A percentile compares a stretch with the other conserved stretches of the same genome.
Conservation (phyloP, 2,888 invertebrate genomes). For the Cataglyphis altisquamis region DNA sequence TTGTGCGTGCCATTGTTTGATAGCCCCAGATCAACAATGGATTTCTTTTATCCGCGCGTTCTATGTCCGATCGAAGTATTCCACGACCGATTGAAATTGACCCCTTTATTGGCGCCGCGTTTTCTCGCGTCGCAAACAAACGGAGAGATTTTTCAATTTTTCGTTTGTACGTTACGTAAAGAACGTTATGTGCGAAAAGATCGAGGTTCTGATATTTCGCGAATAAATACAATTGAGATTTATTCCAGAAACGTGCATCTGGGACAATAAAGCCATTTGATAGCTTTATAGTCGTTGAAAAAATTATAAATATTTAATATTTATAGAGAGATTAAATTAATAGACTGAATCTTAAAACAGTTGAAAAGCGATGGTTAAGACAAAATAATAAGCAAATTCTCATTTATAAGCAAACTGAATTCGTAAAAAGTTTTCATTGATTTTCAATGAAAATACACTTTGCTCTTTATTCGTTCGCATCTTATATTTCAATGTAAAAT, state of each 20-base stretch:
- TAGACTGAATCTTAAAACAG: background rate
- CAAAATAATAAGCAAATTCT: background rate
- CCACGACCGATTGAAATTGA: constrained; percentile 51
- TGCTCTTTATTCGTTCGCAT: too few species aligned
- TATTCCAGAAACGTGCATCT: background rate
- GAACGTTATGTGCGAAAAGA: constrained; percentile 15
- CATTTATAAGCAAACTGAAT: too few species aligned
- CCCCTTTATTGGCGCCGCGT: constrained; percentile 44
- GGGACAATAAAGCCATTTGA: background rate
- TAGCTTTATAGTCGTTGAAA: background rate
- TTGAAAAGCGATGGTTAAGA: background rate
- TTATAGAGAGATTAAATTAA: background rate
- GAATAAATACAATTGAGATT: constrained; percentile 11
- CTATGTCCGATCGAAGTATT: constrained; percentile 43
- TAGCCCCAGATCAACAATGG: constrained; percentile 71
- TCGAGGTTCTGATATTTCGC: background rate
- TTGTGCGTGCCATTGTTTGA: constrained; percentile 73
- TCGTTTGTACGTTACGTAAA: constrained; percentile 14
- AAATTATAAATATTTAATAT: constrained; percentile 1
- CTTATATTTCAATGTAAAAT: too few species aligned
- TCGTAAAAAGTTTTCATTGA: too few species aligned
- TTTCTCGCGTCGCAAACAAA: constrained; percentile 42
- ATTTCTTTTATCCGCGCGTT: constrained; percentile 59
- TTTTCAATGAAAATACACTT: too few species aligned
- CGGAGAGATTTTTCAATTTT: constrained; percentile 47